These are phyloP conservation scores for Streblospio benedicti DNA, from an alignment of 1,140 invertebrate genomes.

Conservation along the genomic window DNA sequence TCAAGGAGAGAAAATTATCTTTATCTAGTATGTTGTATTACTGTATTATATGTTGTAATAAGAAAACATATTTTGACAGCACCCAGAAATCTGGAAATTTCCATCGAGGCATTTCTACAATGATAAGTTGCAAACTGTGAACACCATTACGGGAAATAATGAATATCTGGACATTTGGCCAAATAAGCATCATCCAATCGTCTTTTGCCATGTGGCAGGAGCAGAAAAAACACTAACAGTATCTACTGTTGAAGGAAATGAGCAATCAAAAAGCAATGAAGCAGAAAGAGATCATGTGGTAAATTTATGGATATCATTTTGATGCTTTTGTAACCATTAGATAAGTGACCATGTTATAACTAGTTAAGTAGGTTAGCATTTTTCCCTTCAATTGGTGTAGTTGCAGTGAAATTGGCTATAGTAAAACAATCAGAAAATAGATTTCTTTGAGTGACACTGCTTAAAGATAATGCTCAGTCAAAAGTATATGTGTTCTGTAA, in stretches of 20 bases:
- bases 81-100: conserved; percentile 32
- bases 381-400: too few relatives aligned
- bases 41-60: too few relatives aligned
- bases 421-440: too few relatives aligned
- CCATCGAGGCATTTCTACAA: conserved; percentile 34
- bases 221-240: conserved; percentile 31
- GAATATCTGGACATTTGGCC: conserved; percentile 19
- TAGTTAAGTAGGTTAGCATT: too few relatives aligned
- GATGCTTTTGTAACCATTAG: background rate
- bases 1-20: background rate
- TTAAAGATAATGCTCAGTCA: too few relatives aligned
- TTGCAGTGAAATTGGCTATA: too few relatives aligned
- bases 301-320: conserved; percentile 7
- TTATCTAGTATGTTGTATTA: conserved; percentile 1
- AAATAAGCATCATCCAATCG: conserved; percentile 9
- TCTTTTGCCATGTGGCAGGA: conserved; percentile 34
- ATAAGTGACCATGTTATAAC: too few relatives aligned
- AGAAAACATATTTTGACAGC: conserved; percentile 23
- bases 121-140: conserved; percentile 20
- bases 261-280: conserved; percentile 32
- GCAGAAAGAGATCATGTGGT: conserved; percentile 31
- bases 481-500: too few relatives aligned
- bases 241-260: conserved; percentile 34
- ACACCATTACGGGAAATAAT: conserved; percentile 9
- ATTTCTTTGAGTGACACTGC: too few relatives aligned